Conservation (phyloP, 2,797 vertebrate genomes). For the Cossypha niveicapilla region DNA sequence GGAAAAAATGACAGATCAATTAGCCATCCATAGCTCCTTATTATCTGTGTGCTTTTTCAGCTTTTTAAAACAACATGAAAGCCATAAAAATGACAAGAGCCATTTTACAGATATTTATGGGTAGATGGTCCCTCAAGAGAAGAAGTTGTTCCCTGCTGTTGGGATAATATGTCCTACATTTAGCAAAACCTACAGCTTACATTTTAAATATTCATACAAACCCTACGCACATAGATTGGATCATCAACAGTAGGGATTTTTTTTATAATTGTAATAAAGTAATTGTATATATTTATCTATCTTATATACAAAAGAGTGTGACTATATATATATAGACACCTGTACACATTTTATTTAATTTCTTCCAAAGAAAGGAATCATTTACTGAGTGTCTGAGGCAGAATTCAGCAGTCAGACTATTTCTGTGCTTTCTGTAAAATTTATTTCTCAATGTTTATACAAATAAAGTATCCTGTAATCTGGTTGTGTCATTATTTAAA, state of each 20-base stretch:
- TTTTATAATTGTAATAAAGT: not conserved
- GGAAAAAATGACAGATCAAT: not conserved
- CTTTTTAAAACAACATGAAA: constrained; percentile 53
- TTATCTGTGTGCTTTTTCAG: constrained; percentile 46
- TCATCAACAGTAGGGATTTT: not conserved
- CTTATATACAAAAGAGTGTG: not conserved
- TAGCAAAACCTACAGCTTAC: not conserved
- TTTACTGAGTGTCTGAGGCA: not conserved
- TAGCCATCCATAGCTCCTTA: not conserved
- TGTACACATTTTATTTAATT: not conserved
- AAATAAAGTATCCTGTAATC: not conserved
- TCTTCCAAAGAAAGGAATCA: not conserved
- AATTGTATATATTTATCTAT: not conserved
- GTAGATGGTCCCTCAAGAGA: constrained; percentile 19
- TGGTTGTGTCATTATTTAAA: not conserved
- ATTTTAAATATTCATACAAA: not conserved
- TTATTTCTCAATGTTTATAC: not conserved
- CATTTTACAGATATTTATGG: constrained; percentile 30
- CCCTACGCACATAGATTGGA: not conserved
- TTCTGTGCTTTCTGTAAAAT: not conserved
- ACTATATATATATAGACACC: not conserved
- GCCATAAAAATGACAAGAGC: constrained; percentile 57
- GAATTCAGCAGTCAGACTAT: not conserved
- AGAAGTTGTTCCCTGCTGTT: constrained; percentile 5
- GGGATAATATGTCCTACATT: not conserved